Base-by-base conservation (phyloP, 1,140 invertebrate genomes). In the Drosophila eugracilis region DNA sequence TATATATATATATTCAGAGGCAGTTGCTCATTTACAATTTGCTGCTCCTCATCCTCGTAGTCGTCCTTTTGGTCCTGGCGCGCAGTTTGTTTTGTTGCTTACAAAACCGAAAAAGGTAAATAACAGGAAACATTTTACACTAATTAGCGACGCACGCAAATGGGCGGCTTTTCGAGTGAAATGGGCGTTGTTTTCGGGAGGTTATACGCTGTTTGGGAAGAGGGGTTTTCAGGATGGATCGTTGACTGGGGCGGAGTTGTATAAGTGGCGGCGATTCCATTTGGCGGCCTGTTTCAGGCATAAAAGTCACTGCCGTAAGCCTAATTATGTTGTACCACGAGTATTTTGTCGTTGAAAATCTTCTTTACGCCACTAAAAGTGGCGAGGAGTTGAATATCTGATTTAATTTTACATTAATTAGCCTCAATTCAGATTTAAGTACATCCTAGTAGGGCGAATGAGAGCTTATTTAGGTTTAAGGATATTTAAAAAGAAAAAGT, bases 101-200 rank as follows among this genome's bases (percentile, higher is more conserved):
- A 75, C 73, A 69, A 70, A 86, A 81, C 81, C 78, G 54, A 88
- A 88, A 88, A 83, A 88, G 84, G 83, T 88, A 88, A 88, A 88
- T 88, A 88, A 88, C 84, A 89, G 83, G 83, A 88, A 88, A 88
- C 83, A 89, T 88, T 88, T 88, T 88, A 88, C 83, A 88, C 83
- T 88, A 88, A 88, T 88, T 88, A 88, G 83, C 83, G 84, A 78
- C 78, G 78, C 84, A 89, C 75, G 78, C 84, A 89, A 89, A 86
- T 88, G 78, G 78, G 62, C 44, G 81, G 52, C 65, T 73, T 72
- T 72, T 72, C 57, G 50, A 74, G 50, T 74, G 58, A 32, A 24
- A 41, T 36, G 71, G 49, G 22, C 41, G 60, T 58, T 10, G 12
- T 22, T 12, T 12, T 36, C 34, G 24, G 41, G 42, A 22, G 14